phyloP scores from a whole-genome alignment of 2,113 vertebrate species.

The Tragelaphus imberbis region DNA sequence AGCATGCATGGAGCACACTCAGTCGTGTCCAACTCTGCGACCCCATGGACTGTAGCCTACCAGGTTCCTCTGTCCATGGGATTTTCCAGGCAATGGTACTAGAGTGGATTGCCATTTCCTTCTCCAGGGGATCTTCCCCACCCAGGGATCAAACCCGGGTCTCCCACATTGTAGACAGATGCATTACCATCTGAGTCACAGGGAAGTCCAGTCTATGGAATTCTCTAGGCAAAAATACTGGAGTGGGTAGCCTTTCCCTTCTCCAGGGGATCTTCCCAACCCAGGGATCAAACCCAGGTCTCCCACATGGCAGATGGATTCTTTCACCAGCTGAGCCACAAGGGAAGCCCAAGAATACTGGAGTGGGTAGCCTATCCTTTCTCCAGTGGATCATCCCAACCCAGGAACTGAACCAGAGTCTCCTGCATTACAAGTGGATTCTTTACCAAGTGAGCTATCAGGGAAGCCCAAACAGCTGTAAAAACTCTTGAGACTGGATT shows the following conservation, averaged over 20 bases:
- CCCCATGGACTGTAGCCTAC: no score
- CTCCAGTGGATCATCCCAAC: background rate
- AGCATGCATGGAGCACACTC: no score
- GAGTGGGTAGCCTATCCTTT: background rate
- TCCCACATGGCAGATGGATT: background rate
- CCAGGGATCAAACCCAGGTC: background rate
- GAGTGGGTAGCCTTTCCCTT: background rate
- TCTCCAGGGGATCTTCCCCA: no score
- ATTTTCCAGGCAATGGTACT: no score
- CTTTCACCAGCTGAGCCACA: background rate
- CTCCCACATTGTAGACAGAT: no score
- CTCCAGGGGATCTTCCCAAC: background rate
- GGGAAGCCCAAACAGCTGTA: slow-evolving; percentile 15
- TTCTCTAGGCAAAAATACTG: background rate
- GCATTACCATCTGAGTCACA: no score
- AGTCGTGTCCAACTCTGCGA: no score
- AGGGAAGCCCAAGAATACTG: background rate
- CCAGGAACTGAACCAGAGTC: background rate
- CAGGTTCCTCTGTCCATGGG: no score
- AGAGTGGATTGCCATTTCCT: no score
- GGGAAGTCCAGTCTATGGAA: background rate
- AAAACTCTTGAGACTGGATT: slow-evolving; percentile 19
- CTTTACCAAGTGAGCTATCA: background rate
- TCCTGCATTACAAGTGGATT: background rate
- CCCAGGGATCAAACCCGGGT: no score